Evolutionary conservation across 2,888 invertebrate genomes (phyloP).

Genomic region (Conomelus anceps): DNA sequence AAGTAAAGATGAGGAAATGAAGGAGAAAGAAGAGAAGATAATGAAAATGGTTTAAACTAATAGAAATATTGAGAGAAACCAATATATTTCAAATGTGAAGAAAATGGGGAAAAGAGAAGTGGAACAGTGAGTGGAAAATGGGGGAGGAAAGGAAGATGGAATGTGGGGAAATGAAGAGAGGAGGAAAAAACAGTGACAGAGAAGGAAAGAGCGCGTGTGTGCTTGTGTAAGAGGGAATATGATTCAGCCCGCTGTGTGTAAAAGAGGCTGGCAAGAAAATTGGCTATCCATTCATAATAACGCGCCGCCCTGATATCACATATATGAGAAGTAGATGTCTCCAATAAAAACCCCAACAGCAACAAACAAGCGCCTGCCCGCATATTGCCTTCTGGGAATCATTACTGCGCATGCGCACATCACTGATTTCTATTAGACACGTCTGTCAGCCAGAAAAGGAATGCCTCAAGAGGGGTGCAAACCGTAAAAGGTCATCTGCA

Average conservation of each 20-base stretch:
- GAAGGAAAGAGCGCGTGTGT: neutral
- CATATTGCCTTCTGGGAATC: neutral
- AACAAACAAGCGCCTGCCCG: too few species aligned
- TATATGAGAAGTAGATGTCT: neutral
- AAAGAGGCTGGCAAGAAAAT: neutral
- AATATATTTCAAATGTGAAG: too few species aligned
- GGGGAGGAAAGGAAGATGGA: too few species aligned
- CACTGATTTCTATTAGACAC: neutral
- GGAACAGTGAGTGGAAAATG: too few species aligned
- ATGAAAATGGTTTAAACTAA: too few species aligned
- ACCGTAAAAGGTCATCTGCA: too few species aligned
- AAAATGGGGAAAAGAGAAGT: too few species aligned
- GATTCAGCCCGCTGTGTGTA: neutral
- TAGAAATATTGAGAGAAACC: too few species aligned
- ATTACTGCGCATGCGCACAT: neutral
- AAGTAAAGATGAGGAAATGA: too few species aligned
- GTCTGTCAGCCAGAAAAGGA: neutral
- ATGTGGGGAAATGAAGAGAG: neutral
- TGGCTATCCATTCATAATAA: neutral
- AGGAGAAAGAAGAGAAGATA: too few species aligned
- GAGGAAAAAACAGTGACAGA: neutral
- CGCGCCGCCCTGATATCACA: neutral
- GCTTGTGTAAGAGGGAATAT: neutral
- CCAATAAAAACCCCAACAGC: neutral
- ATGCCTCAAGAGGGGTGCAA: too few species aligned